A percentile compares a stretch with the other conserved stretches of the same genome.
Evolutionary conservation across 2,888 invertebrate species (phyloP).

Genomic region (Dermolepida albohirtum): DNA sequence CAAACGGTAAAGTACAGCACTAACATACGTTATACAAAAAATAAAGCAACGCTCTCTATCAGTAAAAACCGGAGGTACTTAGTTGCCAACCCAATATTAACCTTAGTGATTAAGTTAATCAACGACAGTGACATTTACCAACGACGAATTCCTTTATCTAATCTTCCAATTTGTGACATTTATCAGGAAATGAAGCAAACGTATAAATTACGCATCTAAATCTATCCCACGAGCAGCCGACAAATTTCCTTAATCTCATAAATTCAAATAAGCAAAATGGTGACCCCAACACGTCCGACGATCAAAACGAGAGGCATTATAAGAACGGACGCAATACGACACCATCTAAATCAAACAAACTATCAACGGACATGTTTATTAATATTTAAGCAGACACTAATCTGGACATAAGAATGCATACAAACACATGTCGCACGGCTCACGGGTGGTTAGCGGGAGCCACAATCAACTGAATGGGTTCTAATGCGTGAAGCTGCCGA

Average conservation of each 20-base stretch:
- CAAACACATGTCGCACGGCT: constrained; percentile 47
- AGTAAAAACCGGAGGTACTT: too few relatives aligned
- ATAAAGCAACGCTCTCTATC: too few relatives aligned
- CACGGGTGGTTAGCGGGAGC: constrained; percentile 50
- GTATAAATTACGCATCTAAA: neutral
- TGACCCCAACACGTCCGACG: constrained; percentile 8
- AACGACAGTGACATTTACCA: too few relatives aligned
- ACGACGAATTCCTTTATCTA: too few relatives aligned
- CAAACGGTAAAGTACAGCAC: too few relatives aligned
- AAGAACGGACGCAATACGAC: constrained; percentile 27
- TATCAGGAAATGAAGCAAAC: neutral
- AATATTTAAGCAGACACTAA: constrained; percentile 51
- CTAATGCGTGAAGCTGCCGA: constrained; percentile 54
- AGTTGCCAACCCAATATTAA: too few relatives aligned
- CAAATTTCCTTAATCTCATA: constrained; percentile 2
- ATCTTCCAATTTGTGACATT: too few relatives aligned
- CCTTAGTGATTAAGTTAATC: too few relatives aligned
- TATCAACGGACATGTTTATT: constrained; percentile 53
- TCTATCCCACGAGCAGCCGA: neutral
- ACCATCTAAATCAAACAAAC: constrained; percentile 51
- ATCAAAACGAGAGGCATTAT: constrained; percentile 20
- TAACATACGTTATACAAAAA: too few relatives aligned
- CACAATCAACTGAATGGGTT: constrained; percentile 47
- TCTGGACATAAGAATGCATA: constrained; percentile 51
- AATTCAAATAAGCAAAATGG: constrained; percentile 1